phyloP scores from a whole-genome alignment of 2,888 invertebrate genomes.

The Plebejus melissa region DNA sequence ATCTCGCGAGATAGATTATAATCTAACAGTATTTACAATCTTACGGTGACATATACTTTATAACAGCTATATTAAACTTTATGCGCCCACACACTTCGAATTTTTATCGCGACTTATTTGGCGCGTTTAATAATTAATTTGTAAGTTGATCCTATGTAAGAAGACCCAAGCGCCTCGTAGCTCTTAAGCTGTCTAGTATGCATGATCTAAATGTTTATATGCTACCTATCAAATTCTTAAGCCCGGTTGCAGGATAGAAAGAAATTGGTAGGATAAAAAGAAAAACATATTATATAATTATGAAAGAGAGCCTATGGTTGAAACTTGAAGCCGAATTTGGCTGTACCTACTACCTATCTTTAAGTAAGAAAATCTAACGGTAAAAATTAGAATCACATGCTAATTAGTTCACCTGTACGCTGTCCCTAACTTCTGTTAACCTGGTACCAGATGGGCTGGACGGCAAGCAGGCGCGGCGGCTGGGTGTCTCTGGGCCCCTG shows the following conservation, averaged over 20 bases:
- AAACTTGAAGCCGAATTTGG: no score
- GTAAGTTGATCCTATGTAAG: conserved; percentile 1
- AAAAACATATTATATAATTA: no score
- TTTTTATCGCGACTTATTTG: conserved; percentile 2
- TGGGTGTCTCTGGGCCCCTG: conserved; percentile 94
- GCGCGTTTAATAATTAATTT: background rate
- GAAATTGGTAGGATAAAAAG: background rate
- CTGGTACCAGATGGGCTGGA: conserved; percentile 91
- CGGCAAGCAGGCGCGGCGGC: conserved; percentile 97
- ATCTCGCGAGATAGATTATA: no score
- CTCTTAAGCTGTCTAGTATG: background rate
- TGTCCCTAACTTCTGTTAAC: background rate
- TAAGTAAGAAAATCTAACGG: no score
- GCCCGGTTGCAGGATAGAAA: background rate
- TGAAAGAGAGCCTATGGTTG: no score
- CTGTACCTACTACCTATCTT: no score
- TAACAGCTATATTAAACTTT: background rate
- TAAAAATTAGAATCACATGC: no score
- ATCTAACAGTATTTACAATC: no score
- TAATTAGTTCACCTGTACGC: no score
- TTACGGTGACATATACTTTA: background rate
- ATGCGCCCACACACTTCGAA: background rate
- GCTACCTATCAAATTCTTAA: background rate
- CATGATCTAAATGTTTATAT: background rate
- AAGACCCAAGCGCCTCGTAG: background rate